These are phyloP conservation scores for Hephaestus fuliginosus DNA, from an alignment of 2,797 vertebrate species.

Conservation along the genomic window DNA sequence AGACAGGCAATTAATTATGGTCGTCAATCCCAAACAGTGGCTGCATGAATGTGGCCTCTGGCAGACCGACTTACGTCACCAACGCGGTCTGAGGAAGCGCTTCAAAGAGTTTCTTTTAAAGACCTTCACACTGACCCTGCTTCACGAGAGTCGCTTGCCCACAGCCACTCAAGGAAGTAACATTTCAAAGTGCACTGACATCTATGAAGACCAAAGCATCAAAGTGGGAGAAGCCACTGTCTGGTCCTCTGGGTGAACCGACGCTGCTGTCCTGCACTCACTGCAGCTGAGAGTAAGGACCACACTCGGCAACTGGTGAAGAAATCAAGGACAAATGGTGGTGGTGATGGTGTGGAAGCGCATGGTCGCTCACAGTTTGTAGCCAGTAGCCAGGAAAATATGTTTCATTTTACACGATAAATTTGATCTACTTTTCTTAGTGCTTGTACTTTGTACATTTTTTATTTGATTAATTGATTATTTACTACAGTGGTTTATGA, in stretches of 20 bases:
- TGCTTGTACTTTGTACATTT: background rate
- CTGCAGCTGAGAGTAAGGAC: background rate
- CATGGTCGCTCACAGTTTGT: background rate
- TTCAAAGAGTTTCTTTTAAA: slow-evolving; percentile 52
- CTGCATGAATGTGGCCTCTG: slow-evolving; percentile 39
- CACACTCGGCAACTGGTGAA: background rate
- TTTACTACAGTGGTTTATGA: background rate
- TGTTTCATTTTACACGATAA: background rate
- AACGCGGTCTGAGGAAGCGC: slow-evolving; percentile 27
- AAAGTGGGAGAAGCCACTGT: slow-evolving; percentile 40
- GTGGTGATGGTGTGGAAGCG: background rate
- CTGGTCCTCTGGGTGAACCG: slow-evolving; percentile 16
- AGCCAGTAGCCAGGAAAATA: background rate
- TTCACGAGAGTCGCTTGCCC: slow-evolving; percentile 25
- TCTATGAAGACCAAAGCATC: slow-evolving; percentile 43
- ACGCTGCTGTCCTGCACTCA: slow-evolving; percentile 18
- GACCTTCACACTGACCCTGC: slow-evolving; percentile 34
- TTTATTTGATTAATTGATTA: background rate
- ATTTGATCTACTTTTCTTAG: background rate
- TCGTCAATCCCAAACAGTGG: slow-evolving; percentile 29
- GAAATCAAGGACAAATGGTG: slow-evolving; percentile 8
- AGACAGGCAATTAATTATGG: slow-evolving; percentile 53
- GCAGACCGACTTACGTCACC: slow-evolving; percentile 36
- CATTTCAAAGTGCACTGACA: slow-evolving; percentile 52
- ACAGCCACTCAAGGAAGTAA: slow-evolving; percentile 44